Evolutionary conservation across 2,888 invertebrate genomes (phyloP).

Genomic region (Octodonta nipae): DNA sequence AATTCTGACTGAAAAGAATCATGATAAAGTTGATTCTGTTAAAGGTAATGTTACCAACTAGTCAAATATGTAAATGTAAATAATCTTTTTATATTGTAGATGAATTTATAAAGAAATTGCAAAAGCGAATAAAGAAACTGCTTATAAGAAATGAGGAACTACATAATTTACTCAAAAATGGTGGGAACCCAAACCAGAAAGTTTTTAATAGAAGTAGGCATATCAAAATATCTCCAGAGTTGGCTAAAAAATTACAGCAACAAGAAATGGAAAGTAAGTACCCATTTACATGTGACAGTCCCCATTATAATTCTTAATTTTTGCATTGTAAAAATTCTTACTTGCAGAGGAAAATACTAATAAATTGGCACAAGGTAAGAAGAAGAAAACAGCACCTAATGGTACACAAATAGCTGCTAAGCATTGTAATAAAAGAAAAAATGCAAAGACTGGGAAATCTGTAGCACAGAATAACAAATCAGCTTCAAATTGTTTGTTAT

Average conservation of each 20-base stretch:
- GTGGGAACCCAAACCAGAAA: constrained; percentile 31
- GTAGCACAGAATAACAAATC: too few species aligned
- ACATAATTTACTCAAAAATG: constrained; percentile 30
- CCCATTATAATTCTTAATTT: constrained; percentile 1
- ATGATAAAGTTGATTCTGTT: background rate
- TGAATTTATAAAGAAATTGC: constrained; percentile 29
- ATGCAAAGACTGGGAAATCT: too few species aligned
- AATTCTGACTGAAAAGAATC: constrained; percentile 7
- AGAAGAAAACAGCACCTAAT: too few species aligned
- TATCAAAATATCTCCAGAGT: background rate
- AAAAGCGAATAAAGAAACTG: constrained; percentile 30
- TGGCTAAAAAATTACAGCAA: constrained; percentile 22
- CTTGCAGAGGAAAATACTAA: constrained; percentile 18
- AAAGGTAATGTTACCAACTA: background rate
- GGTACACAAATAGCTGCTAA: too few species aligned
- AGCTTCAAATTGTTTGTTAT: too few species aligned
- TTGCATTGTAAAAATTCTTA: background rate
- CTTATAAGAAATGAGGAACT: constrained; percentile 33
- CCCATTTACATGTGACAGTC: constrained; percentile 2
- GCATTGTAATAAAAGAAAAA: too few species aligned
- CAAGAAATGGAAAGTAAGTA: constrained; percentile 29
- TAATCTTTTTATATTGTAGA: constrained; percentile 17
- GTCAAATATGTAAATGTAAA: constrained; percentile 3
- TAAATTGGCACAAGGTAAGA: constrained; percentile 5
- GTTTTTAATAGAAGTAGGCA: constrained; percentile 24